Conservation (phyloP, 2,113 vertebrate species). For the Pachypanchax playfairii region DNA sequence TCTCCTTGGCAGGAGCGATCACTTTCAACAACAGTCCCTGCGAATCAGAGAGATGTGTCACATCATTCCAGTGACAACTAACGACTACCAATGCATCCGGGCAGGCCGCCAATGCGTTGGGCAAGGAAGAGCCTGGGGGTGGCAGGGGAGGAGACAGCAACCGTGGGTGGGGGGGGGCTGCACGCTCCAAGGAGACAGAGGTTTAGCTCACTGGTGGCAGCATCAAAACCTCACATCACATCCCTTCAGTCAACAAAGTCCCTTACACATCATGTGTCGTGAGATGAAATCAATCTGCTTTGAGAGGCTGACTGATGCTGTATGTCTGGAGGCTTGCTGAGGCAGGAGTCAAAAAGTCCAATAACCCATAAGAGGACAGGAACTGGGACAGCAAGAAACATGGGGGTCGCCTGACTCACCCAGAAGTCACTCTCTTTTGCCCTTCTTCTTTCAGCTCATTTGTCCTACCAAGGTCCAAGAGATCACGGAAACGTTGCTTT, state of each 20-base stretch:
- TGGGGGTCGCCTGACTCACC: constrained; percentile 47
- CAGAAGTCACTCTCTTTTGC: constrained; percentile 9
- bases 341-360: constrained; percentile 41
- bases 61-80: constrained; percentile 73
- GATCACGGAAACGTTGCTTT: constrained; percentile 56
- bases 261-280: constrained; percentile 55
- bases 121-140: constrained; percentile 38
- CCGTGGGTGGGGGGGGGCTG: constrained; percentile 22
- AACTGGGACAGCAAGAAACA: neutral
- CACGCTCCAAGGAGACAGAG: constrained; percentile 58
- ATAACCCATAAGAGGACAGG: constrained; percentile 9
- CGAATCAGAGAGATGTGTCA: constrained; percentile 69
- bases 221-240: constrained; percentile 65
- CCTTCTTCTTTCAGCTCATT: constrained; percentile 20
- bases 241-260: constrained; percentile 66
- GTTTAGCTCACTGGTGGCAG: constrained; percentile 60
- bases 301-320: constrained; percentile 53
- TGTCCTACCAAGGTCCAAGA: constrained; percentile 59
- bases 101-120: constrained; percentile 62
- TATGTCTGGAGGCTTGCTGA: constrained; percentile 47
- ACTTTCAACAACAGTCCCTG: constrained; percentile 70
- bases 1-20: constrained; percentile 70
- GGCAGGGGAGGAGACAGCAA: neutral
- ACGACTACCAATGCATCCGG: constrained; percentile 73
- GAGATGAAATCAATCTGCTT: constrained; percentile 66